Conservation (phyloP, 2,888 invertebrate genomes). For the Hypomecis atomaria region DNA sequence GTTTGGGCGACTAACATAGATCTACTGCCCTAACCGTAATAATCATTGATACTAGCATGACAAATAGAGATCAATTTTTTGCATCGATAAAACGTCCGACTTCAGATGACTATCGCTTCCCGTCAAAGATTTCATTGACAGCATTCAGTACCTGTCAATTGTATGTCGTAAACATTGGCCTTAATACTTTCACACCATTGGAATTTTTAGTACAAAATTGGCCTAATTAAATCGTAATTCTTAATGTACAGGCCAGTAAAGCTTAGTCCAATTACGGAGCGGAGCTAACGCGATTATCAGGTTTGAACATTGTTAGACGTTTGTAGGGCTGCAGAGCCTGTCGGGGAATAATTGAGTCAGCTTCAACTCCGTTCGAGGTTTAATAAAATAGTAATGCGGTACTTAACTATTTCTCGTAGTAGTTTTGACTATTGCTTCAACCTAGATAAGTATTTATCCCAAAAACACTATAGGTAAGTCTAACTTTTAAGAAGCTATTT, state of each 20-base stretch:
- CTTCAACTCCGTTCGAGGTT: slow-evolving; percentile 21
- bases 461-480: too few relatives aligned
- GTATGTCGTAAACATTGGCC: slow-evolving; percentile 44
- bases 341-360: slow-evolving; percentile 31
- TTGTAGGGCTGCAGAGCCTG: slow-evolving; percentile 37
- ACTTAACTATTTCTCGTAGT: background rate
- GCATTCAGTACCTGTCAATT: slow-evolving; percentile 48
- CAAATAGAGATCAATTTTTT: slow-evolving; percentile 49
- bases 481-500: too few relatives aligned
- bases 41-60: slow-evolving; percentile 52
- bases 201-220: slow-evolving; percentile 38
- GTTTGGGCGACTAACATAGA: slow-evolving; percentile 49
- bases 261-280: slow-evolving; percentile 42
- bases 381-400: background rate
- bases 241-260: slow-evolving; percentile 40
- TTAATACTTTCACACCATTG: slow-evolving; percentile 38
- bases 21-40: slow-evolving; percentile 65
- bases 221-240: slow-evolving; percentile 34
- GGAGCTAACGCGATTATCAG: slow-evolving; percentile 38
- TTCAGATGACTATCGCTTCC: slow-evolving; percentile 29
- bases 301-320: slow-evolving; percentile 31
- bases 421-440: too few relatives aligned
- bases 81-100: slow-evolving; percentile 46
- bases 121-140: slow-evolving; percentile 52
- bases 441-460: too few relatives aligned